Evolutionary conservation across 2,113 vertebrate genomes (phyloP).

Genomic region (Turdus rufiventris): DNA sequence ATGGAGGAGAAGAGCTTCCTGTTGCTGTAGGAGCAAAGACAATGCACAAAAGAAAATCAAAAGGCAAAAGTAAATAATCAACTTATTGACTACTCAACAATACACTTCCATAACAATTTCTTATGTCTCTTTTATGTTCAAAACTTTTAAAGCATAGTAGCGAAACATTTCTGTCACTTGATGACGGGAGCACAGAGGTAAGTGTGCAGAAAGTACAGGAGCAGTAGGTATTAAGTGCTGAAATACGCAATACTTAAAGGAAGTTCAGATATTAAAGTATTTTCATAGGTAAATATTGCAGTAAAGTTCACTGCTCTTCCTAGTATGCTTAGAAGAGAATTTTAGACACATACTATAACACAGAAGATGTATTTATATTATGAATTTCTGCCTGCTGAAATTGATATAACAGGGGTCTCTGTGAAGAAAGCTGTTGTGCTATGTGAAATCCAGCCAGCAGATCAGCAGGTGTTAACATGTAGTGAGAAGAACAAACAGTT

Average conservation of each 20-base stretch:
- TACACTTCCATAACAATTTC: not conserved
- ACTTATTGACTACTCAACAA: not conserved
- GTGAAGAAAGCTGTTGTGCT: not conserved
- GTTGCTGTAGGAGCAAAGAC: not conserved
- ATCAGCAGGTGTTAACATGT: not conserved
- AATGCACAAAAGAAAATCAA: not conserved
- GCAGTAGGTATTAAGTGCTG: not conserved
- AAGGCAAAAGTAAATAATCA: not conserved
- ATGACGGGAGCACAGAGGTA: not conserved
- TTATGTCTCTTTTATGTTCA: accelerated
- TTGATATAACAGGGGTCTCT: not conserved
- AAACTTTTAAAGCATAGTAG: not conserved
- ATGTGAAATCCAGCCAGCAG: not conserved
- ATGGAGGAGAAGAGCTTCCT: not conserved
- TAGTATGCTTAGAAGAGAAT: not conserved
- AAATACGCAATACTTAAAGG: not conserved
- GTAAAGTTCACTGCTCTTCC: not conserved
- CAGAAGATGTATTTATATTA: not conserved
- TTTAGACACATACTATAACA: not conserved
- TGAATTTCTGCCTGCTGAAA: not conserved
- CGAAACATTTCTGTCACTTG: not conserved
- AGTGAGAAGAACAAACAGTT: not conserved
- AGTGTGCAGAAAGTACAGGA: not conserved
- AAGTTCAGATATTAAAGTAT: not conserved
- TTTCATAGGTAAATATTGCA: not conserved